These are phyloP conservation scores for Monochamus saltuarius DNA, from an alignment of 1,140 invertebrate genomes.

Conservation along the genomic window DNA sequence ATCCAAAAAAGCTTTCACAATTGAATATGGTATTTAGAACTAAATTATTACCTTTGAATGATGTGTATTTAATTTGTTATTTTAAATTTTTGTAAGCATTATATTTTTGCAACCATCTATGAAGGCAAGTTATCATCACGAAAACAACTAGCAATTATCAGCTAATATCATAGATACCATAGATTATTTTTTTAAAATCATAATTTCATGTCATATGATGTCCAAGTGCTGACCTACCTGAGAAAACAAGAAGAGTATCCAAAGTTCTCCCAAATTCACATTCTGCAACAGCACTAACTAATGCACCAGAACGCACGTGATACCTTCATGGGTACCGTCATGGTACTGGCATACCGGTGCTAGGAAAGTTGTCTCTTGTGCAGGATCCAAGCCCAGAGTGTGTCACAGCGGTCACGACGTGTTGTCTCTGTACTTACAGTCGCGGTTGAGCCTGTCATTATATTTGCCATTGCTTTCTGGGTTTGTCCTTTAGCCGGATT, in stretches of 20 bases:
- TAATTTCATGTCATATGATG: no score
- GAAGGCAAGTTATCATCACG: no score
- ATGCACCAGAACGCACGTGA: conserved; percentile 18
- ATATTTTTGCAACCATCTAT: no score
- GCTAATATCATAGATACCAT: no score
- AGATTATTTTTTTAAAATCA: no score
- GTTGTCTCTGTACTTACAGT: neutral
- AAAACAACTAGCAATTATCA: no score
- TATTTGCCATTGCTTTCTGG: conserved; percentile 5
- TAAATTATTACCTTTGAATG: no score
- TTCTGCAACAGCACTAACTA: conserved; percentile 5
- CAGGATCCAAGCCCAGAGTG: conserved; percentile 25
- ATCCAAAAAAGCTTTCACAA: no score
- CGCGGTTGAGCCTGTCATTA: conserved; percentile 7
- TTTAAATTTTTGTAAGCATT: no score
- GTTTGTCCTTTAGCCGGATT: conserved; percentile 2
- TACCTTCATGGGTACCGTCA: conserved; percentile 35
- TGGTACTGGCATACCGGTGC: conserved; percentile 34
- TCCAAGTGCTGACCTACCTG: neutral
- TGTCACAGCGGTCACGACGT: conserved; percentile 22
- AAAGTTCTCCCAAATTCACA: neutral
- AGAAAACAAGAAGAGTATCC: neutral
- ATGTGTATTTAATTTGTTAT: no score
- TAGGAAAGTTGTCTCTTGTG: conserved; percentile 7
- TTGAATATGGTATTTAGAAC: no score